These are phyloP conservation scores for Sula dactylatra DNA, from an alignment of 2,113 vertebrate species.

Conservation along the genomic window DNA sequence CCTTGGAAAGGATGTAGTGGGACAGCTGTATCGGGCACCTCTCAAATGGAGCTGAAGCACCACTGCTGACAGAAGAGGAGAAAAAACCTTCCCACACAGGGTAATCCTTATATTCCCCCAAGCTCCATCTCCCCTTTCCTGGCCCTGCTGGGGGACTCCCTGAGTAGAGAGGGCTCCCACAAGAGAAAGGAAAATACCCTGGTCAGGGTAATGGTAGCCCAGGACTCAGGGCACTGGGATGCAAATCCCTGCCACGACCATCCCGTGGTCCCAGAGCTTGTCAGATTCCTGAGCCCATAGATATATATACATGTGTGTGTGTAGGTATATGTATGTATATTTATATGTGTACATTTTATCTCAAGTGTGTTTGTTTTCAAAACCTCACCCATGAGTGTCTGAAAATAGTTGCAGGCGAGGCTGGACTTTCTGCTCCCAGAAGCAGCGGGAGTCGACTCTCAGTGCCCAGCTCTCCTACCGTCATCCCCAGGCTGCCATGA, in stretches of 20 bases:
- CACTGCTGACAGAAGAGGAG: background rate
- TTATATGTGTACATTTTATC: background rate
- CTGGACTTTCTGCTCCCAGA: background rate
- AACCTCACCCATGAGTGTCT: background rate
- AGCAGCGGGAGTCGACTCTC: background rate
- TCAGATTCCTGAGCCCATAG: background rate
- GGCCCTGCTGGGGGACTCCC: background rate
- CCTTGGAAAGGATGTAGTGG: background rate
- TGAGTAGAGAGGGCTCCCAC: background rate
- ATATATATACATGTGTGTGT: accelerated
- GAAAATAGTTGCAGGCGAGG: background rate
- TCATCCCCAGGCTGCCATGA: background rate
- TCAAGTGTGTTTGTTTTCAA: background rate
- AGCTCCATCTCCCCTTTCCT: background rate
- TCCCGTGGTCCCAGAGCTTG: accelerated
- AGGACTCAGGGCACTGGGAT: background rate
- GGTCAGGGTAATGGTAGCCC: background rate
- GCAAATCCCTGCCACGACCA: background rate
- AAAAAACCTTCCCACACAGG: background rate
- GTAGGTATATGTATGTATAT: accelerated
- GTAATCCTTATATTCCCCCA: background rate
- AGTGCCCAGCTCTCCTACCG: background rate
- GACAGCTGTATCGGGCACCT: background rate
- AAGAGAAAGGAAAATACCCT: background rate
- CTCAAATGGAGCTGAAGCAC: background rate